Conservation (phyloP, 2,888 invertebrate species). For the Drosophila kambysellisi region DNA sequence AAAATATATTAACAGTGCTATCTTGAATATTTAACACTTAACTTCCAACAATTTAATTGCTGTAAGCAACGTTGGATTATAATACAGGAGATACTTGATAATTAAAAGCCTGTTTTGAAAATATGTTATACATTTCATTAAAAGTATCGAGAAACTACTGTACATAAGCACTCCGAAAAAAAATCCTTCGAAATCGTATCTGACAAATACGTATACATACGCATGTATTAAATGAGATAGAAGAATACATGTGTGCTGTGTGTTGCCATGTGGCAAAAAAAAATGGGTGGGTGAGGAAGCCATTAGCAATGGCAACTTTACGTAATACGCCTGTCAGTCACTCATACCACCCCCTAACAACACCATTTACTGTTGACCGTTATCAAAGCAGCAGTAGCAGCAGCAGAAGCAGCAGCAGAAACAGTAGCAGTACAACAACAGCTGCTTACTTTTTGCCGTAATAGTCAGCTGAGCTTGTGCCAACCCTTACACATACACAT, state of each 20-base stretch:
- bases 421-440: slow-evolving; percentile 34
- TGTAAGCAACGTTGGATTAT: background rate
- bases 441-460: slow-evolving; percentile 58
- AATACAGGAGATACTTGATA: background rate
- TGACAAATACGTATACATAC: slow-evolving; percentile 19
- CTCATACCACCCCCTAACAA: slow-evolving; percentile 32
- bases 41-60: slow-evolving; percentile 1
- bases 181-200: slow-evolving; percentile 69
- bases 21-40: background rate
- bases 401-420: slow-evolving; percentile 5
- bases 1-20: background rate
- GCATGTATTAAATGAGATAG: slow-evolving; percentile 22
- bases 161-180: slow-evolving; percentile 38
- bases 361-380: slow-evolving; percentile 58
- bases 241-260: slow-evolving; percentile 6
- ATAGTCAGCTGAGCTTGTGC: slow-evolving; percentile 61
- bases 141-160: background rate
- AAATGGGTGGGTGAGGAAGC: slow-evolving; percentile 36
- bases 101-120: background rate
- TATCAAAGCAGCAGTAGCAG: slow-evolving; percentile 57
- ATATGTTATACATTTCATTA: background rate
- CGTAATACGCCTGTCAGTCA: slow-evolving; percentile 51
- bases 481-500: slow-evolving; percentile 34
- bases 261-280: slow-evolving; percentile 46
- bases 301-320: slow-evolving; percentile 55